Evolutionary conservation across 2,888 invertebrate genomes (phyloP).

Genomic region (Pristionchus entomophagus): DNA sequence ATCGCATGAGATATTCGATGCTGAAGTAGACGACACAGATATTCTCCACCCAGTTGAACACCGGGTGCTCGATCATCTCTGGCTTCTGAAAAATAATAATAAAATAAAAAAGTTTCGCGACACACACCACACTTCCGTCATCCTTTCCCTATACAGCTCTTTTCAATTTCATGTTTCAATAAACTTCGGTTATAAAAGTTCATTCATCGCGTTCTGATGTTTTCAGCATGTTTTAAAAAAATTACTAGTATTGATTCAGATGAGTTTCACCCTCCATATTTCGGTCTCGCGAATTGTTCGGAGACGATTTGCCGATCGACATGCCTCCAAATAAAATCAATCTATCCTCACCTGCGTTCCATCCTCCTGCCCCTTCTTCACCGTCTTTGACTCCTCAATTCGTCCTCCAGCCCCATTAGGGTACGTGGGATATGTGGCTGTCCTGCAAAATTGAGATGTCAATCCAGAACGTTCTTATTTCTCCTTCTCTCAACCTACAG

Average conservation of each 20-base stretch:
- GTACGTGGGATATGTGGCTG: slow-evolving; percentile 73
- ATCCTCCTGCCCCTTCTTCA: slow-evolving; percentile 67
- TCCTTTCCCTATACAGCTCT: too few relatives aligned
- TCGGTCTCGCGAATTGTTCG: too few relatives aligned
- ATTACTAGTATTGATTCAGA: not conserved
- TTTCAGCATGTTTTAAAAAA: not conserved
- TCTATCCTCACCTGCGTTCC: not conserved
- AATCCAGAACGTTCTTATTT: not conserved
- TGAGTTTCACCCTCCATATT: not conserved
- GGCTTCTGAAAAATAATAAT: slow-evolving; percentile 51
- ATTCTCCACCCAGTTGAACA: slow-evolving; percentile 75
- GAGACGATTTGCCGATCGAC: not conserved
- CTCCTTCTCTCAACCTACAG: not conserved
- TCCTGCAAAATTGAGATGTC: slow-evolving; percentile 49
- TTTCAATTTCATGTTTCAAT: too few relatives aligned
- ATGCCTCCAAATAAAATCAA: not conserved
- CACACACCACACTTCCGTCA: too few relatives aligned
- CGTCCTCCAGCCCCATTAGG: slow-evolving; percentile 66
- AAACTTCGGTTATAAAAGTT: too few relatives aligned
- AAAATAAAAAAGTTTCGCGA: too few relatives aligned
- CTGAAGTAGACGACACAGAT: slow-evolving; percentile 74
- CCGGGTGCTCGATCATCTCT: slow-evolving; percentile 74
- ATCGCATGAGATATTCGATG: slow-evolving; percentile 71
- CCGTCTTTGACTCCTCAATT: slow-evolving; percentile 67
- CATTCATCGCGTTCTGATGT: too few relatives aligned